A percentile compares a stretch with the other conserved stretches of the same genome.
Conservation (phyloP, 2,888 invertebrate species). For the Acrobasis suavella region DNA sequence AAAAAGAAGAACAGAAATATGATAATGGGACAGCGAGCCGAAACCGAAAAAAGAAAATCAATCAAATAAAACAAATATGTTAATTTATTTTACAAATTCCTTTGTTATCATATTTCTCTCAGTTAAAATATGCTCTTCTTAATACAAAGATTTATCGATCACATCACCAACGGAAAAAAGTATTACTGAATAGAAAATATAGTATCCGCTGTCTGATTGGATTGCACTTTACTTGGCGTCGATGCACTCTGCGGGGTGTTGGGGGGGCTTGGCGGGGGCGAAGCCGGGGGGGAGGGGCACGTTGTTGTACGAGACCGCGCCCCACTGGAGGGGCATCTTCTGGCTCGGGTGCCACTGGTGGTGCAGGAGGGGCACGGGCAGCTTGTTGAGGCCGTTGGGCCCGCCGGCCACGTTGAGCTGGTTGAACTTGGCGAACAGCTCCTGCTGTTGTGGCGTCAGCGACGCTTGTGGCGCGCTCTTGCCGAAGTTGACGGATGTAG, state of each 20-base stretch:
- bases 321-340: conserved; percentile 43
- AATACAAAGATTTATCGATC: conserved; percentile 81
- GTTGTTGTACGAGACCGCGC: conserved; percentile 43
- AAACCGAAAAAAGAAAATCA: conserved; percentile 55
- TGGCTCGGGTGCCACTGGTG: conserved; percentile 30
- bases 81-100: conserved; percentile 82
- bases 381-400: conserved; percentile 40
- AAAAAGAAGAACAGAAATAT: conserved; percentile 59
- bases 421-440: conserved; percentile 72
- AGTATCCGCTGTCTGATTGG: conserved; percentile 49
- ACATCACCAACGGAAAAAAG: conserved; percentile 71
- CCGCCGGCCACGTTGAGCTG: conserved; percentile 41
- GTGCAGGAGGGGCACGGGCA: conserved; percentile 27
- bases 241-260: conserved; percentile 75
- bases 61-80: conserved; percentile 80
- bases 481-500: conserved; percentile 84
- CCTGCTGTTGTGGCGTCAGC: conserved; percentile 60
- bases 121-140: conserved; percentile 79
- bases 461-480: conserved; percentile 44
- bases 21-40: conserved; percentile 49
- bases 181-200: conserved; percentile 61
- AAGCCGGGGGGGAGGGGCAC: conserved; percentile 77
- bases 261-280: conserved; percentile 65
- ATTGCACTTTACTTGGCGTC: conserved; percentile 74
- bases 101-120: conserved; percentile 83